A percentile compares a stretch with the other conserved stretches of the same genome.
Conservation (phyloP, 2,113 vertebrate species). For the Lepus europaeus region DNA sequence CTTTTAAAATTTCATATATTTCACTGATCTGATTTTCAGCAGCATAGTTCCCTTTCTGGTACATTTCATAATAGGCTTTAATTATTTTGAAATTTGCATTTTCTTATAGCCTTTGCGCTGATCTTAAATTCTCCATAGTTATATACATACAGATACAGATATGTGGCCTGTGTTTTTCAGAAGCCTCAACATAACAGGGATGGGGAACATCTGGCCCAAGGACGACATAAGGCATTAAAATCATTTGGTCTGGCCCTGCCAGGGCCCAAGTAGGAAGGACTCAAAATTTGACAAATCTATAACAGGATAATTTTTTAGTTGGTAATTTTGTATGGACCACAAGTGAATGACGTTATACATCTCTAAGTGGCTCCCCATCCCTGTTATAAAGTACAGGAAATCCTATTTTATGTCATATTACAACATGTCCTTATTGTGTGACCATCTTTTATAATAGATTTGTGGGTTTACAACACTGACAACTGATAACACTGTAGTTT, state of each 20-base stretch:
- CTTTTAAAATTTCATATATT: conserved; percentile 13
- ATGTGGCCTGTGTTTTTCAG: not conserved
- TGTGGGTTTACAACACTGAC: conserved; percentile 4
- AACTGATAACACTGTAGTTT: not conserved
- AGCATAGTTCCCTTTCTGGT: not conserved
- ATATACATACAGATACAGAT: not conserved
- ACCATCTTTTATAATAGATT: not conserved
- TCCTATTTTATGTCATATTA: not conserved
- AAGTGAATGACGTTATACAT: too few relatives aligned
- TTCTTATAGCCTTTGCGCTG: not conserved
- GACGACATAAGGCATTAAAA: too few relatives aligned
- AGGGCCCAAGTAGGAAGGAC: too few relatives aligned
- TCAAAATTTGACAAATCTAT: too few relatives aligned
- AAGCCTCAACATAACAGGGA: not conserved
- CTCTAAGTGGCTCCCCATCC: not conserved
- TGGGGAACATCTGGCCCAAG: too few relatives aligned
- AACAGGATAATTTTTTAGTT: too few relatives aligned
- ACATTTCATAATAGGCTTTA: not conserved
- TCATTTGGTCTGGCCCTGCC: too few relatives aligned
- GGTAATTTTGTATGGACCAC: too few relatives aligned
- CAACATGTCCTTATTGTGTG: not conserved
- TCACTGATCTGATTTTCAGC: not conserved
- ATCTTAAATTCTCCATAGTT: not conserved
- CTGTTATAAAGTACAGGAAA: not conserved
- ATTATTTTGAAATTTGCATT: conserved; percentile 12